Conservation (phyloP, 2,888 invertebrate species). For the Andrena haemorrhoa region DNA sequence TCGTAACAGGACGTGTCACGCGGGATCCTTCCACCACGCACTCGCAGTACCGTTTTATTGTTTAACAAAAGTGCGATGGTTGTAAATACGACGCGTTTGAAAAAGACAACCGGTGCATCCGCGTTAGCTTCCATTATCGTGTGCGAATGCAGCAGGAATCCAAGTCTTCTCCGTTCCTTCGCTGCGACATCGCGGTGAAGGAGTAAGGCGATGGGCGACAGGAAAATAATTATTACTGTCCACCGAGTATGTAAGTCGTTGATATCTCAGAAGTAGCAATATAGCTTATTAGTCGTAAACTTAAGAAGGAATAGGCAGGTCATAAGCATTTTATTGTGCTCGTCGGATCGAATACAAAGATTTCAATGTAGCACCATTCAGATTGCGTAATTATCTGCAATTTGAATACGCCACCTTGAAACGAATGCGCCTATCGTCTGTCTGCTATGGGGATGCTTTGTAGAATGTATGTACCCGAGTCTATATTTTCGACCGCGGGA, state of each 20-base stretch:
- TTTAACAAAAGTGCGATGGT: conserved; percentile 30
- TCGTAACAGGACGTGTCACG: conserved; percentile 31
- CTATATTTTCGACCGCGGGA: conserved; percentile 29
- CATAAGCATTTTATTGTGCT: neutral
- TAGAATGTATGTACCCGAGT: neutral
- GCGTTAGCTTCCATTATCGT: conserved; percentile 9
- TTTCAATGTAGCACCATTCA: conserved; percentile 3
- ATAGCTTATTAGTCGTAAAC: neutral
- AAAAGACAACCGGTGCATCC: conserved; percentile 17
- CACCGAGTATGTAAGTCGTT: neutral
- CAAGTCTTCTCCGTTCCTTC: neutral
- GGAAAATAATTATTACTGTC: neutral
- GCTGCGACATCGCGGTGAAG: too few relatives aligned
- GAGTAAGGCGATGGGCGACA: neutral
- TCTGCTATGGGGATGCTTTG: neutral
- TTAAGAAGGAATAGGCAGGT: neutral
- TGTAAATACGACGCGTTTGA: conserved; percentile 12
- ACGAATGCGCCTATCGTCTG: neutral
- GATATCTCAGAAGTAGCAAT: neutral
- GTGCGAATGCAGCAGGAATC: neutral
- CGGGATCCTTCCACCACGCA: conserved; percentile 29
- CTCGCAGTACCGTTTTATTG: conserved; percentile 46
- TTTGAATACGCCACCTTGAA: neutral
- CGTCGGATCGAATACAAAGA: neutral
- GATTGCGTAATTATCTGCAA: conserved; percentile 3